phyloP scores from a whole-genome alignment of 2,113 vertebrate genomes.

The Nyctibius bracteatus region DNA sequence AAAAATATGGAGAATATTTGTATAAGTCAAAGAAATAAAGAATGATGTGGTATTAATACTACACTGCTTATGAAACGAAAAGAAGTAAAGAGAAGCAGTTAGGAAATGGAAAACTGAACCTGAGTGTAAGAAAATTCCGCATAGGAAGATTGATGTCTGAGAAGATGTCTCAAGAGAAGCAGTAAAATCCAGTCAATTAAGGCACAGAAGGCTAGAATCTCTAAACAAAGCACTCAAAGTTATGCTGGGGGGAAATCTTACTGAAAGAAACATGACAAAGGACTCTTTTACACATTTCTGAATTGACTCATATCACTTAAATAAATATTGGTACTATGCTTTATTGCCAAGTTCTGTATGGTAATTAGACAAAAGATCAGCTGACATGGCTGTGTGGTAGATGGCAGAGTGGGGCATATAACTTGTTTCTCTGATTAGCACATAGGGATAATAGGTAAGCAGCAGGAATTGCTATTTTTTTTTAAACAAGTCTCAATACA shows the following conservation, averaged over 20 bases:
- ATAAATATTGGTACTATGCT: background rate
- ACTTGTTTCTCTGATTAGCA: background rate
- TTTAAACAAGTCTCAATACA: background rate
- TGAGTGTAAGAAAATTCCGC: background rate
- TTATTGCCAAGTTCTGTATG: background rate
- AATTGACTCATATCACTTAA: background rate
- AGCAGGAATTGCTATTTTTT: background rate
- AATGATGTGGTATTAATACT: background rate
- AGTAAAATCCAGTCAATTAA: background rate
- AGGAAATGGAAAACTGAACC: background rate
- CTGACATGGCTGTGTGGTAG: background rate
- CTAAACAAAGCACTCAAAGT: background rate
- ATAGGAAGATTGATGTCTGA: background rate
- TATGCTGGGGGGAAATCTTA: background rate
- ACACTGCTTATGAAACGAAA: background rate
- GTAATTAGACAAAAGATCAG: background rate
- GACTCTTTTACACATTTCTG: background rate
- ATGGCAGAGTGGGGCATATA: background rate
- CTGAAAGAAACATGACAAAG: background rate
- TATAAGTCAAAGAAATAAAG: background rate
- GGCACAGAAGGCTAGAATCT: background rate
- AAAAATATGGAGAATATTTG: background rate
- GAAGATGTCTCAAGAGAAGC: background rate
- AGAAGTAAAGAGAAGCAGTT: background rate
- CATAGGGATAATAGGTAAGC: background rate